Base-by-base conservation (phyloP, 2,888 invertebrate genomes). In the Pseudococcus longispinus region DNA sequence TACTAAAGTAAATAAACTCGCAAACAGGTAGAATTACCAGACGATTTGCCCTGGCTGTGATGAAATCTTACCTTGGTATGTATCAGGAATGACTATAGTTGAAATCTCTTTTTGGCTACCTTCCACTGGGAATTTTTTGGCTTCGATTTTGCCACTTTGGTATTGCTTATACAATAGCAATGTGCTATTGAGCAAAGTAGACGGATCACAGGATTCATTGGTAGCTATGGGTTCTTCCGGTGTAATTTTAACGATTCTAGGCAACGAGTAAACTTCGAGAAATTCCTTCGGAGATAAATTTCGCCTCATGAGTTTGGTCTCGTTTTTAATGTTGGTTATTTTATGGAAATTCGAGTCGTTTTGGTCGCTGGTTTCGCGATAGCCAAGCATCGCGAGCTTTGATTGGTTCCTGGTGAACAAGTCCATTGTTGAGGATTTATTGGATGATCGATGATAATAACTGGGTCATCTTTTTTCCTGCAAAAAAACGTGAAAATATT, bases 61-160 rank as follows among this genome's bases (percentile, higher is more conserved):
- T 8, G 77, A 37, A 80, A 26, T 55, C 90, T 90, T 88, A 92
- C 92, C 92, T 89, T 91, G 91, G 89, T 92, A 92, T 88, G 91
- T 91, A 88, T 92, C 92, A 51, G 92, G 92, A 88, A 92, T 91
- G 89, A 92, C 92, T 88, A 92, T 90, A 87, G 91, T 91, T 87
- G 92, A 91, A 88, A 89, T 88, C 83, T 90, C 89, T 74, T 89
- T 89, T 87, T 89, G 89, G 87, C 89, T 89, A 70, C 89, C 89
- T 6, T 89, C 89, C 88, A 90, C 90, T 37, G 90, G 89, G 26
- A 74, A 88, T 83, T 90, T 90, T 85, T 90, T 89, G 6, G 90
- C 91, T 88, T 91, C 90, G 20, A 92, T 91, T 89, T 92, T 92
- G 89, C 91, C 91, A 88, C 91, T 91, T 87, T 91, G 90, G 89